Conservation (phyloP, 2,888 invertebrate species). For the Julus scandinavius region DNA sequence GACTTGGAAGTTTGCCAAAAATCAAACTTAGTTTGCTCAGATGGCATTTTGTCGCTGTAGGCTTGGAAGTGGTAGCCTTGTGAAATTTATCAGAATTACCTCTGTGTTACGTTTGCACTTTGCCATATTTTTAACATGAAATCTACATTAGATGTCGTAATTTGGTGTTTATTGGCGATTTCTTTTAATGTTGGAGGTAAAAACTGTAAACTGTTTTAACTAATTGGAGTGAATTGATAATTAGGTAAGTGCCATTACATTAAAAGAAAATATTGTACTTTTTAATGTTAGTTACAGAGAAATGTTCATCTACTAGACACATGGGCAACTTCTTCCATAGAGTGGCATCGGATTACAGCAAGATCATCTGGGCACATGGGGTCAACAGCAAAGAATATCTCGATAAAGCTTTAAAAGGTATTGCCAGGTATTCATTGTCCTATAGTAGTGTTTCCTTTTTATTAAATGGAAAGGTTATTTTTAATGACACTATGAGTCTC, state of each 20-base stretch:
- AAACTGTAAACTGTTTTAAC: too few relatives aligned
- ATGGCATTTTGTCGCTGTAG: background rate
- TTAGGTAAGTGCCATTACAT: background rate
- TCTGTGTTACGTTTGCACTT: background rate
- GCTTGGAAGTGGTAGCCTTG: background rate
- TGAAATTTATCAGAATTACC: background rate
- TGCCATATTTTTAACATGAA: background rate
- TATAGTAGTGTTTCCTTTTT: too few relatives aligned
- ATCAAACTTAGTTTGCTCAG: background rate
- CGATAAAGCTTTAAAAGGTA: slow-evolving; percentile 69
- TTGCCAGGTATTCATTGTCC: too few relatives aligned
- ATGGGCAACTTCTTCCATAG: slow-evolving; percentile 67
- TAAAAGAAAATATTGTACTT: background rate
- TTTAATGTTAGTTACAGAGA: background rate
- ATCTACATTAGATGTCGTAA: background rate
- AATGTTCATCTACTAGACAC: background rate
- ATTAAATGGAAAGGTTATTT: too few relatives aligned
- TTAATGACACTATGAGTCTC: too few relatives aligned
- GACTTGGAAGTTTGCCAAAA: background rate
- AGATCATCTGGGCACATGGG: slow-evolving; percentile 85
- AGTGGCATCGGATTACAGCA: slow-evolving; percentile 74
- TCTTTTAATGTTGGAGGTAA: background rate
- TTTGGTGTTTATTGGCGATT: background rate
- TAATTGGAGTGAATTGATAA: background rate
- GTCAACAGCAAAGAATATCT: slow-evolving; percentile 78